Evolutionary conservation across 2,113 vertebrate genomes (phyloP).

Genomic region (Rhinolophus sinicus): DNA sequence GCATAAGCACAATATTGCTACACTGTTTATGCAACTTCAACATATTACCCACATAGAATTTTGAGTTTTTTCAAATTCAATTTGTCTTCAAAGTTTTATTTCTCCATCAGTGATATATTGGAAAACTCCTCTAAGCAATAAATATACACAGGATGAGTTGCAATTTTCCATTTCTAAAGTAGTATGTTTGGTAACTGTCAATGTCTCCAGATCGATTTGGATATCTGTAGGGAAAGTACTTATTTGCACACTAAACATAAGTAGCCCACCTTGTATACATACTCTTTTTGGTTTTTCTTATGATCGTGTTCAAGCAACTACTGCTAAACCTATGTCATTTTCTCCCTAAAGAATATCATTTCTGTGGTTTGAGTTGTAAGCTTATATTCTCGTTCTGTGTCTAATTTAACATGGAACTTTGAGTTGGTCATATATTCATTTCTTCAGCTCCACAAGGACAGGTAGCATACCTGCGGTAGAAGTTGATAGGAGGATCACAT

Average conservation of each 20-base stretch:
- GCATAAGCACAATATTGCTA: conserved; percentile 14
- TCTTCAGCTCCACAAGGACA: not conserved
- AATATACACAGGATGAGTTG: conserved; percentile 52
- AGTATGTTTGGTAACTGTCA: conserved; percentile 54
- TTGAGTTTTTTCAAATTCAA: conserved; percentile 56
- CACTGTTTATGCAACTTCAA: conserved; percentile 46
- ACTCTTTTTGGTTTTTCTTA: not conserved
- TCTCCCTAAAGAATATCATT: not conserved
- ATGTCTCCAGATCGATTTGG: conserved; percentile 45
- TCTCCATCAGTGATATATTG: conserved; percentile 57
- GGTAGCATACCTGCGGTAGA: not conserved
- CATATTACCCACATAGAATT: conserved; percentile 63
- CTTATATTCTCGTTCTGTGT: not conserved
- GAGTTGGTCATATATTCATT: not conserved
- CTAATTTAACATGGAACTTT: not conserved
- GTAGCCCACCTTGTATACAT: not conserved
- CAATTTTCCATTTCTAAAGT: conserved; percentile 60
- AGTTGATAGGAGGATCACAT: not conserved
- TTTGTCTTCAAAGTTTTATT: conserved; percentile 64
- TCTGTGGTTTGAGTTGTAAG: not conserved
- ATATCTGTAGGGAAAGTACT: conserved; percentile 15
- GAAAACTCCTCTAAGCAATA: conserved; percentile 57
- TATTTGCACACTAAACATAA: conserved; percentile 42
- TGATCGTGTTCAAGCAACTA: not conserved
- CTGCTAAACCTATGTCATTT: not conserved